A percentile compares a stretch with the other conserved stretches of the same genome.
Conservation (phyloP, 2,113 vertebrate species). For the Myiagra hebetior region DNA sequence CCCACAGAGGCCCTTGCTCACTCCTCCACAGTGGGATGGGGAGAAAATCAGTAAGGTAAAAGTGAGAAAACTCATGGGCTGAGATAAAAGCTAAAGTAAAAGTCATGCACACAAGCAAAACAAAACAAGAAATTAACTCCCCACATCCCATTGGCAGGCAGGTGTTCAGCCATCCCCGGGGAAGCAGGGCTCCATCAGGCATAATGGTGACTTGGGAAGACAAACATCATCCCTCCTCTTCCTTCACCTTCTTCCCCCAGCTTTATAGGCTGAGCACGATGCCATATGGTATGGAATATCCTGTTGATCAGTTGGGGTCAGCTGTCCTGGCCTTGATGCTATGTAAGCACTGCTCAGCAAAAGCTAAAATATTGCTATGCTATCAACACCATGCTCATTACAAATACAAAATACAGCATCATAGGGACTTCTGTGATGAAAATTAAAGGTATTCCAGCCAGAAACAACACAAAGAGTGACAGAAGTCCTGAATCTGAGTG, state of each 20-base stretch:
- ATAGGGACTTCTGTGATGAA: not conserved
- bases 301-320: not conserved
- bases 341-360: not conserved
- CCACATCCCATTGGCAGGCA: fast-evolving
- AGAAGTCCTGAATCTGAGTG: not conserved
- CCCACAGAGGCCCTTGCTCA: not conserved
- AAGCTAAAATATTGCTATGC: not conserved
- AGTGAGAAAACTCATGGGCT: not conserved
- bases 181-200: not conserved
- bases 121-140: not conserved
- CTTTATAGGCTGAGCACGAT: not conserved
- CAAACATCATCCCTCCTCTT: not conserved
- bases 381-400: not conserved
- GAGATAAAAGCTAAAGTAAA: not conserved
- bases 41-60: not conserved
- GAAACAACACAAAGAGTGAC: not conserved
- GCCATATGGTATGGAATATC: not conserved
- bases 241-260: not conserved
- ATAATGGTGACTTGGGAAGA: not conserved
- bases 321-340: not conserved
- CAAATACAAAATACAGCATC: not conserved
- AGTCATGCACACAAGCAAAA: not conserved
- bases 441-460: not conserved
- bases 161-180: not conserved
- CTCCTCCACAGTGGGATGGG: not conserved